Evolutionary conservation across 1,140 invertebrate species (phyloP), one percentile per base, ranked within the genome.

Genomic region (Bombyx mori): DNA sequence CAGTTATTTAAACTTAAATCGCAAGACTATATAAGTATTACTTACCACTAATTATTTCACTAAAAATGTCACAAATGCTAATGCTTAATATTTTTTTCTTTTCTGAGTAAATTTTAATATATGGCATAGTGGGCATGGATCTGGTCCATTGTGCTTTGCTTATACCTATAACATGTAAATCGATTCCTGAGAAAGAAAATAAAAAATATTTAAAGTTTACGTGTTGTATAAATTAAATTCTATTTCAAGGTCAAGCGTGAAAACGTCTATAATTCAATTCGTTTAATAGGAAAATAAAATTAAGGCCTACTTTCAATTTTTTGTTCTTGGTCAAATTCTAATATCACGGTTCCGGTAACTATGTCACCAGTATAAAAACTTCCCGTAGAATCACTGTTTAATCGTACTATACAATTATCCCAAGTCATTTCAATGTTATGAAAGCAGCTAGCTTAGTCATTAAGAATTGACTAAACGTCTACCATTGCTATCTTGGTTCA

Each of bases 41-140:
- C 58, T 65, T 69, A 77, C 79, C 73, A 51, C 69, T 57, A 22
- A 22, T 44, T 18, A 75, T 54, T 47, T 77, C 70, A 9, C 56
- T 55, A 63, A 83, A 80, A 42, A 81, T 63, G 55, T 82, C 66
- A 6, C 18, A 8, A 54, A 79, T 73, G 12, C 58, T 59, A 12
- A 75, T 65, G 42, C 68, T 58, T 8, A 84, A 58, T 47, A 84
- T 52, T 57, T 75, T 73, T 48, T 62, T 62, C 55, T 77, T 80
- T 61, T 81, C 73, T 0, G 81, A 78, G 61, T 83, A 86, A 42
- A 81, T 66, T 68, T 75, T 80, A 55, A 84, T 75, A 63, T 77
- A 80, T 35, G 83, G 83, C 8, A 79, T 54, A 7, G 73, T 81
- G 0, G 83, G 71, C 35, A 61, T 62, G 8, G 74, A 52, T 60